Evolutionary conservation across 30 jellyfish, hydroid and myxozoan genomes (phyloP).

Genomic region (Hydractinia symbiolongicarpus): DNA sequence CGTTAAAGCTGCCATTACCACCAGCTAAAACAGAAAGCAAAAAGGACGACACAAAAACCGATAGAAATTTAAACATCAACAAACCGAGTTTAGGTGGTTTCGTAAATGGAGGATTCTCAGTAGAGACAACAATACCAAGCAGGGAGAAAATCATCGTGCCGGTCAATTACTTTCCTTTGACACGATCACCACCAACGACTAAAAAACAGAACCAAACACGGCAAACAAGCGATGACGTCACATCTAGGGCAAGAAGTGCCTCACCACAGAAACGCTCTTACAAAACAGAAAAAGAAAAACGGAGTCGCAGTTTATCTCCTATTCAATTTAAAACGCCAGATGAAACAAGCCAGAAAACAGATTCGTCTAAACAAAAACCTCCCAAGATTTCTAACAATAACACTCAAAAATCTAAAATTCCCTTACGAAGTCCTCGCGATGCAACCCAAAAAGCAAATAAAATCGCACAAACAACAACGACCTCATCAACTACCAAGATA

Average conservation of each 20-base stretch:
- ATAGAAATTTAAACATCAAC: no score
- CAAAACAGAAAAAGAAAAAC: not conserved
- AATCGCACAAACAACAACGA: not conserved
- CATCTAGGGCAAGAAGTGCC: slow-evolving; percentile 21
- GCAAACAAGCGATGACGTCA: not conserved
- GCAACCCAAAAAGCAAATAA: not conserved
- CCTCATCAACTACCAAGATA: not conserved
- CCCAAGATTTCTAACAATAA: not conserved
- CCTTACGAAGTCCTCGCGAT: not conserved
- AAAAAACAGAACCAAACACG: not conserved
- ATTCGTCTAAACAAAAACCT: not conserved
- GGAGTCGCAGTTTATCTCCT: slow-evolving; percentile 8
- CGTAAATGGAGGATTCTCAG: no score
- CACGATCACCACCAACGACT: not conserved
- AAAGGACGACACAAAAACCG: not conserved
- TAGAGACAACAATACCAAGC: not conserved
- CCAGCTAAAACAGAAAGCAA: not conserved
- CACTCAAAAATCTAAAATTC: not conserved
- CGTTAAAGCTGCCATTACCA: not conserved
- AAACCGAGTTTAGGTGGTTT: no score
- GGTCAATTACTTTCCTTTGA: slow-evolving; percentile 8
- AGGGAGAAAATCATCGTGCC: not conserved
- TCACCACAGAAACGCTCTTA: not conserved
- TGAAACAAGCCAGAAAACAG: no score
- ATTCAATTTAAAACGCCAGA: not conserved